A percentile compares a stretch with the other conserved stretches of the same genome.
Evolutionary conservation across 2,888 invertebrate species (phyloP).

Genomic region (Chalcosyrphus nemorum): DNA sequence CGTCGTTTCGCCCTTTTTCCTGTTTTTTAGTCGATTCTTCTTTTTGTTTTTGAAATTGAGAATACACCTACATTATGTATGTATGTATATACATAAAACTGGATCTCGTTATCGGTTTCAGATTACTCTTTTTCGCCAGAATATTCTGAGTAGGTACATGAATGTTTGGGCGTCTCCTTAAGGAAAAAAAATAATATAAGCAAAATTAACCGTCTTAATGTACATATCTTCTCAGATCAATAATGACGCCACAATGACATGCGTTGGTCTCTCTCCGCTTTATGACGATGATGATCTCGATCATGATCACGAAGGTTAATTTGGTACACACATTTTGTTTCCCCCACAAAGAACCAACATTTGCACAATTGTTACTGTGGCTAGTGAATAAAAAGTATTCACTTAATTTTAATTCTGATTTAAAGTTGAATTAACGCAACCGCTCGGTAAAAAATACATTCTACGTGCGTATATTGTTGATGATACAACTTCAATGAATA

Average conservation of each 20-base stretch:
- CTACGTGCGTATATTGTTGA: constrained; percentile 34
- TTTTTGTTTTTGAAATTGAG: not conserved
- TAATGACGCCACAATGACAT: not conserved
- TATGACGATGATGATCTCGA: not conserved
- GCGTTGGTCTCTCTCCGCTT: constrained; percentile 11
- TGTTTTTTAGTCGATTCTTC: not conserved
- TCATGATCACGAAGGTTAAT: not conserved
- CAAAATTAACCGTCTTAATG: no score
- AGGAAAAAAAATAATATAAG: no score
- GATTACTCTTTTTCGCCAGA: constrained; percentile 12
- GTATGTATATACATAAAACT: not conserved
- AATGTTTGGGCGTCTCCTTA: not conserved
- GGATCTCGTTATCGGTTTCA: constrained; percentile 7
- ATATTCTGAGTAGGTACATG: constrained; percentile 1
- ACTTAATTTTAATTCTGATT: constrained; percentile 39
- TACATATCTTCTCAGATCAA: not conserved
- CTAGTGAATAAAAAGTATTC: not conserved
- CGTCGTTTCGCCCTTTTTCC: not conserved
- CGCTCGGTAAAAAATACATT: not conserved
- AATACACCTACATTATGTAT: no score
- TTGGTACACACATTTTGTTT: not conserved
- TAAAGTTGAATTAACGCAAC: constrained; percentile 30
- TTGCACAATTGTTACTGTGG: not conserved
- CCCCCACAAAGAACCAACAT: not conserved
- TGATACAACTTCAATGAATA: constrained; percentile 19